Percentiles rank a stretch among this genome's conserved stretches.
phyloP scores from a whole-genome alignment of 2,113 vertebrate genomes.

The Python bivittatus region DNA sequence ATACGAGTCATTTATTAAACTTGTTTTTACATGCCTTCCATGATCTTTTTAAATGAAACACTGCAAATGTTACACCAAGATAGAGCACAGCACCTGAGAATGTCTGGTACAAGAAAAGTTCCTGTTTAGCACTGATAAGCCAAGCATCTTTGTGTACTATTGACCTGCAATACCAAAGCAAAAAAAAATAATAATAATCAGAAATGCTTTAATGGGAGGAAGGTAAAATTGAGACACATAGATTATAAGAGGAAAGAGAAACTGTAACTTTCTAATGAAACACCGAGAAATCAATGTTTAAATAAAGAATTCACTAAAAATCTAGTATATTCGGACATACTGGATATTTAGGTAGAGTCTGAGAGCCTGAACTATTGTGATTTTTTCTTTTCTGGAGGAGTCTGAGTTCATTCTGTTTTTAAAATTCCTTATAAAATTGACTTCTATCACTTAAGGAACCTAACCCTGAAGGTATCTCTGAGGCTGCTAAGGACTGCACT shows the following conservation, averaged over 20 bases:
- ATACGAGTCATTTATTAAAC: not conserved
- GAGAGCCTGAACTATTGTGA: not conserved
- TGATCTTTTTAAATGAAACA: not conserved
- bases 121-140: constrained; percentile 77
- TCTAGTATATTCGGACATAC: not conserved
- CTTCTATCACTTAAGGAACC: too few relatives aligned
- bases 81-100: constrained; percentile 67
- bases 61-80: accelerated
- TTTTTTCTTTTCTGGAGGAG: too few relatives aligned
- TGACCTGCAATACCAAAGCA: constrained; percentile 66
- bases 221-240: not conserved
- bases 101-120: constrained; percentile 77
- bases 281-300: not conserved
- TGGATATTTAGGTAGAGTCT: not conserved
- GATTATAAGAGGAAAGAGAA: not conserved
- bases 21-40: not conserved
- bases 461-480: too few relatives aligned
- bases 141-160: constrained; percentile 69
- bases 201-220: not conserved
- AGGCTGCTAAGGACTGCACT: too few relatives aligned
- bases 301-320: not conserved
- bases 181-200: not conserved
- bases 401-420: too few relatives aligned
- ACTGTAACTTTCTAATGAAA: not conserved
- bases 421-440: too few relatives aligned